Base-by-base conservation (phyloP, 2,113 vertebrate genomes). In the Hucho hucho region DNA sequence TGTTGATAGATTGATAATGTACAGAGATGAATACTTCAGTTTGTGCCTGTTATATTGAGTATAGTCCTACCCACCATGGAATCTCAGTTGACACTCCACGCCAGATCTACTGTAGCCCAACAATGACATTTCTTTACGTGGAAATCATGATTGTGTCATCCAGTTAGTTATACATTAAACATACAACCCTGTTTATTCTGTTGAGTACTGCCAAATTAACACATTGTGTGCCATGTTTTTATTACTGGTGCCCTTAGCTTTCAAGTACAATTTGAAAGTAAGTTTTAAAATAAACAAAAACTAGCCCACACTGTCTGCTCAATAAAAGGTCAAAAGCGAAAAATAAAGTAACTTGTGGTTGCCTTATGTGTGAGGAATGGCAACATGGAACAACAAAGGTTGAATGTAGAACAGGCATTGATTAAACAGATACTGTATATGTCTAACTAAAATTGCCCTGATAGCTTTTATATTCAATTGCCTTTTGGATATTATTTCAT, bases 291-390 rank as follows among this genome's bases (percentile, higher is more conserved):
- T 76, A 65, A 65, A 79, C 37, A 43, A 43, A 43, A 43, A 12
- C 37, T 11, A 43, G 9, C 37, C 37, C 37, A 43, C 37, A 43
- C 14, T 37, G 56, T 32, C 72, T 77, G 26, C 82, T 84, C 69
- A 78, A 64, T 86, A 70, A 87, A 90, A 86, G 84, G 37, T 43
- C 2, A 84, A 85, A 66, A 83, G 37, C 74, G 59, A 7, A 24
- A n/a, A 24, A 24, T 22, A 16, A n/a, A 61, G 20, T 61, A n/a
- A 22, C 58, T 24, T 22, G 18, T n/a, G 18, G n/a, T 61, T 61
- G 6, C 6, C 18, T 61, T 7, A 61, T 61, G 58, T 61, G n/a
- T 61, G 18, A 61, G n/a, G n/a, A 61, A 22, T 24, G 58, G 58
- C 4, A 22, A 61, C 58, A 22, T 16, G 24, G 58, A 43, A 11